Evolutionary conservation across 2,888 invertebrate species (phyloP).

Genomic region (Coenonympha arcania): DNA sequence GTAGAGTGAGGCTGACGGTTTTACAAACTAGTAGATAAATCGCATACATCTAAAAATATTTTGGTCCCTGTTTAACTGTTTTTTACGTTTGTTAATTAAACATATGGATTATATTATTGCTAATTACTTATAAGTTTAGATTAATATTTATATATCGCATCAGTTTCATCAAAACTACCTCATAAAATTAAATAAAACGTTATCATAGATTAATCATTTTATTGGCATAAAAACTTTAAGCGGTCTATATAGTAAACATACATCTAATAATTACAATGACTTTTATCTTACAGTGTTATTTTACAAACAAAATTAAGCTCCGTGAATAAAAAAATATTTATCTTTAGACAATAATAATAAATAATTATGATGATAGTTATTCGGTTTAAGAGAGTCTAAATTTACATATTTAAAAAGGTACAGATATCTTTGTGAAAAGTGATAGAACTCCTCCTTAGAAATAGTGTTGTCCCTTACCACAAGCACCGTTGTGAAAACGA

Average conservation of each 20-base stretch:
- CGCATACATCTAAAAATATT: no score
- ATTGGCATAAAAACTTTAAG: conserved; percentile 67
- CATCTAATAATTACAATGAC: conserved; percentile 56
- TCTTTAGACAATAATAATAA: conserved; percentile 54
- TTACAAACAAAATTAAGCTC: conserved; percentile 55
- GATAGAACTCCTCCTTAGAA: no score
- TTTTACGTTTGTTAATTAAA: conserved; percentile 3
- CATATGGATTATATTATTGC: background rate
- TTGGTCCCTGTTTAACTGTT: background rate
- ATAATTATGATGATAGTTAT: conserved; percentile 42
- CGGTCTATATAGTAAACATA: conserved; percentile 45
- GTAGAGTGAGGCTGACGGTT: no score
- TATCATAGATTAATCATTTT: conserved; percentile 36
- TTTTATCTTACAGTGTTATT: conserved; percentile 59
- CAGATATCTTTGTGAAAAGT: no score
- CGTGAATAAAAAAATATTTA: conserved; percentile 61
- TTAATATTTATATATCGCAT: background rate
- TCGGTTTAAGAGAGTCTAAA: no score
- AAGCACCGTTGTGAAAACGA: no score
- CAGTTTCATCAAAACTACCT: conserved; percentile 22
- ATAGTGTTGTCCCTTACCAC: no score
- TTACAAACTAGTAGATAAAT: no score
- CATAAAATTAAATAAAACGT: conserved; percentile 14
- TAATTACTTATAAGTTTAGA: conserved; percentile 5
- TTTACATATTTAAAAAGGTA: no score